Conservation (phyloP, 2,113 vertebrate genomes). For the Aspidoscelis tigris region DNA sequence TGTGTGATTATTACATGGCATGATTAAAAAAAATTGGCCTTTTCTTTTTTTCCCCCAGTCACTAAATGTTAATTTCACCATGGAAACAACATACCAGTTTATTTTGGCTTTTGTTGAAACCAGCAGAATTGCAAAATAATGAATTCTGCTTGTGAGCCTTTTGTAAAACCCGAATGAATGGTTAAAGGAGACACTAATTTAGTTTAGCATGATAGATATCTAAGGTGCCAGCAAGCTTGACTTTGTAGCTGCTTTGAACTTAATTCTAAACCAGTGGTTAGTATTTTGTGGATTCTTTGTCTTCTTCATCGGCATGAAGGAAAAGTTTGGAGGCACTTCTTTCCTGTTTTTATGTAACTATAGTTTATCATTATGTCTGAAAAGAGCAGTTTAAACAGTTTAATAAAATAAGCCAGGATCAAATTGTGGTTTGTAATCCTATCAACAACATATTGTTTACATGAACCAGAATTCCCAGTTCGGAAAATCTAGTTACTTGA, state of each 20-base stretch:
- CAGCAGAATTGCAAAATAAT: not conserved
- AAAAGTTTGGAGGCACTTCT: not conserved
- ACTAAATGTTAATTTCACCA: not conserved
- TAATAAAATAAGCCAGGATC: not conserved
- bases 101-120: not conserved
- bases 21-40: not conserved
- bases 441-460: not conserved
- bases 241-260: not conserved
- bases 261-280: not conserved
- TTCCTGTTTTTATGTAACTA: not conserved
- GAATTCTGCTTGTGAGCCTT: not conserved
- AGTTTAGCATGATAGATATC: not conserved
- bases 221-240: not conserved
- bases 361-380: not conserved
- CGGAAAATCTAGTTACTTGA: not conserved
- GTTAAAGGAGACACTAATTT: not conserved
- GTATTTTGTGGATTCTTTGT: not conserved
- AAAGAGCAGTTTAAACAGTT: not conserved
- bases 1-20: not conserved
- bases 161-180: not conserved
- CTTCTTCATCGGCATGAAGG: not conserved
- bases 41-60: not conserved
- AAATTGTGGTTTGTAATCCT: not conserved
- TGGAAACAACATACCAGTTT: not conserved
- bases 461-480: not conserved